Base-by-base conservation (phyloP, 2,888 invertebrate species). In the Volucella inanis region DNA sequence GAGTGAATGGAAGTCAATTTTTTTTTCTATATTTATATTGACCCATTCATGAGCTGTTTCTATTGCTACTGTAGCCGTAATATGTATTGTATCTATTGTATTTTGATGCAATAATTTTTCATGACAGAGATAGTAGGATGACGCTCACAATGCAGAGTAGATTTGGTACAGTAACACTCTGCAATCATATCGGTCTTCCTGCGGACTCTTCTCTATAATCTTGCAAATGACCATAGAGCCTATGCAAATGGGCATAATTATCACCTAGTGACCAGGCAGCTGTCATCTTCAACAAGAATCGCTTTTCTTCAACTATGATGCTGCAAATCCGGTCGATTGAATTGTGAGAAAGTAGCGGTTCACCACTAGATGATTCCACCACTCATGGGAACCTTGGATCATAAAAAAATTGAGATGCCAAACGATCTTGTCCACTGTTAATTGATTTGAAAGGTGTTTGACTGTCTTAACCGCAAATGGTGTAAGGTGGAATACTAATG, bases 311-410 rank as follows among this genome's bases (percentile, higher is more conserved):
- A 49, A 18, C 3, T 41, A 31, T 18, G 43, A 61, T 39, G 64
- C 15, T 67, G 49, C 52, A 57, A 76, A 77, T 77, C 64, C 59
- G 49, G 78, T 75, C 61, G 41, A 61, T 64, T 31, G 15, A 54
- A 84, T 75, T 84, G 84, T 84, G 84, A 80, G 80, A 84, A 80
- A 80, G 84, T 55, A n/a, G 64, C 77, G 22, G 57, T 78, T 61
- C 76, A 57, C 31, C 22, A 12, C 2, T 15, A 9, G 15, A 22
- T 43, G n/a, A 38, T 43, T 54, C 41, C 41, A 39, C 14, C 38
- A 18, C n/a, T 54, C 43, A 47, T 79, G 76, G 70, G 74, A 74
- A 75, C 59, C 52, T 78, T 71, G 68, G 57, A 47, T 75, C 57
- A 54, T 80, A 76, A 80, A 75, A 1, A 67, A 67, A 55, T 15